Conservation (phyloP, 2,888 invertebrate genomes). For the Phasia obesa region DNA sequence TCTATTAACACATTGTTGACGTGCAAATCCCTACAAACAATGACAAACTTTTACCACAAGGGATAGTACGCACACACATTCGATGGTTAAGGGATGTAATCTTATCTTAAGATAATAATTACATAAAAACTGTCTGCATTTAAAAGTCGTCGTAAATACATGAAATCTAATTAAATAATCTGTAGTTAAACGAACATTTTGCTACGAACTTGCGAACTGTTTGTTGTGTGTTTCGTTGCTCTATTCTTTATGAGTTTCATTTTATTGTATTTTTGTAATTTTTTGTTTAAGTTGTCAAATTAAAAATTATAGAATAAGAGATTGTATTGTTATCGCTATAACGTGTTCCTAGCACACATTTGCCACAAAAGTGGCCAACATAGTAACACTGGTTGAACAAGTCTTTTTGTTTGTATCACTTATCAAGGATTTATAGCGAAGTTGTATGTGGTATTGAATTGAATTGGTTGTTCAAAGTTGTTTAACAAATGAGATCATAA, state of each 20-base stretch:
- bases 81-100: conserved; percentile 4
- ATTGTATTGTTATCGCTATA: conserved; percentile 12
- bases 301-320: conserved; percentile 27
- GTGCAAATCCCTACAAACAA: conserved; percentile 21
- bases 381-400: conserved; percentile 2
- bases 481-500: conserved; percentile 58
- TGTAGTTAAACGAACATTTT: conserved; percentile 50
- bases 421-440: conserved; percentile 38
- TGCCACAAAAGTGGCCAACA: not conserved
- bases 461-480: conserved; percentile 44
- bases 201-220: not conserved
- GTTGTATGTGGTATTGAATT: conserved; percentile 1
- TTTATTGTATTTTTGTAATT: conserved; percentile 21
- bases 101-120: conserved; percentile 39
- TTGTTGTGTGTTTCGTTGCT: conserved; percentile 1
- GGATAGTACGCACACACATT: not conserved
- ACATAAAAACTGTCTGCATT: conserved; percentile 33
- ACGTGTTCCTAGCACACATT: not conserved
- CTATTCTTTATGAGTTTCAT: not conserved
- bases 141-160: conserved; percentile 2
- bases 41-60: not conserved
- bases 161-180: conserved; percentile 58
- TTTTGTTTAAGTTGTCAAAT: conserved; percentile 8
- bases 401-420: conserved; percentile 38
- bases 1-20: conserved; percentile 4